These are phyloP conservation scores for Pygocentrus nattereri DNA, from an alignment of 2,797 vertebrate species.

Conservation along the genomic window DNA sequence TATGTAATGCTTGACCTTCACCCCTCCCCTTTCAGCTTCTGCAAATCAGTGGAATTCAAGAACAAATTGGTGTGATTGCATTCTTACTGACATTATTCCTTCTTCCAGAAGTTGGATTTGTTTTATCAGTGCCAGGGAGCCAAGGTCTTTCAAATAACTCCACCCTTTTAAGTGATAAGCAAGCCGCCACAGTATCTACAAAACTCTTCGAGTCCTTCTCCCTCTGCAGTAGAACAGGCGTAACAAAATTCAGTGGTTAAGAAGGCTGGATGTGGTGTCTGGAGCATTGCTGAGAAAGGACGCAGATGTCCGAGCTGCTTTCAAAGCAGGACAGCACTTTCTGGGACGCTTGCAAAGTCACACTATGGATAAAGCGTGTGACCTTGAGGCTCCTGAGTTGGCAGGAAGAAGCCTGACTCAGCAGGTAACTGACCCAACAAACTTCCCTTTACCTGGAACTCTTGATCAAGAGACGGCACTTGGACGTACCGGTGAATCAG, in stretches of 20 bases:
- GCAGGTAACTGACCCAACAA: constrained; percentile 6
- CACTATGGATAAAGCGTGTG: constrained; percentile 53
- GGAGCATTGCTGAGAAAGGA: constrained; percentile 9
- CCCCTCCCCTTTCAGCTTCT: not conserved
- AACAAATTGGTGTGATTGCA: not conserved
- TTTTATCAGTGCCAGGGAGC: not conserved
- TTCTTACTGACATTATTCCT: not conserved
- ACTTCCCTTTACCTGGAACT: constrained; percentile 14
- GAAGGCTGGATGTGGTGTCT: not conserved
- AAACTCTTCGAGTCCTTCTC: not conserved
- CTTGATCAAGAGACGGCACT: constrained; percentile 3
- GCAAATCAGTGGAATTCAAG: not conserved
- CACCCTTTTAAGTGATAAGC: constrained; percentile 38
- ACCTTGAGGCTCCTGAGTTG: constrained; percentile 23
- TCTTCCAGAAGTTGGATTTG: not conserved
- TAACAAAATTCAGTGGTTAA: not conserved
- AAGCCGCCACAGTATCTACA: not conserved
- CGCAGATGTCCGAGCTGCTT: constrained; percentile 16
- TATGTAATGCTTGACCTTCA: constrained; percentile 3
- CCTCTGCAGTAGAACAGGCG: not conserved
- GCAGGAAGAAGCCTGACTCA: constrained; percentile 13
- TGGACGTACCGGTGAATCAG: constrained; percentile 4
- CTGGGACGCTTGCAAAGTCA: constrained; percentile 18
- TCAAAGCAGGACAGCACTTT: constrained; percentile 31
- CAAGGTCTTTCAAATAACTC: not conserved